phyloP scores from a whole-genome alignment of 2,797 vertebrate genomes.

The Crenichthys baileyi region DNA sequence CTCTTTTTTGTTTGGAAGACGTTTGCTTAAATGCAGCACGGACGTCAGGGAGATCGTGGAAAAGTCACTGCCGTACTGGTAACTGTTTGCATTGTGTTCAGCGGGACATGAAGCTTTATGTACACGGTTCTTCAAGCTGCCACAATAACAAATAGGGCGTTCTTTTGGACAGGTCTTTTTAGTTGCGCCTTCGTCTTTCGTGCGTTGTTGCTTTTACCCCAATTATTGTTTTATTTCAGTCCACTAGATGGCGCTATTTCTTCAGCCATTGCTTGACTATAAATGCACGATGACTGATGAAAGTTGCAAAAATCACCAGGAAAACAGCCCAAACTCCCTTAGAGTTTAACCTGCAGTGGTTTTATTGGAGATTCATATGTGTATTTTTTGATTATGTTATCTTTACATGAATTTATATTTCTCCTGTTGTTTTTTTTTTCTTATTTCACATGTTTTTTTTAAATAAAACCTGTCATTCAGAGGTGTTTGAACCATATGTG shows the following conservation, averaged over 20 bases:
- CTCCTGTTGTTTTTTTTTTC: background rate
- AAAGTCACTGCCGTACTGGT: slow-evolving; percentile 41
- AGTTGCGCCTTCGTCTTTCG: too few relatives aligned
- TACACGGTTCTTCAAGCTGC: background rate
- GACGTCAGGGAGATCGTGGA: background rate
- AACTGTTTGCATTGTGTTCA: slow-evolving; percentile 9
- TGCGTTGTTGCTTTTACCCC: background rate
- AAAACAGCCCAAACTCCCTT: background rate
- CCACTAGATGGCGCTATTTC: slow-evolving; percentile 53
- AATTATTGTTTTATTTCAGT: background rate
- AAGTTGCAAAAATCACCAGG: background rate
- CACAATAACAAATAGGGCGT: background rate
- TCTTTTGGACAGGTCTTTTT: background rate
- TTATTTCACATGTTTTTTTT: too few relatives aligned
- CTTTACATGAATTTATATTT: background rate
- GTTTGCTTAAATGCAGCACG: background rate
- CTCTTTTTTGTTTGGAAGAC: slow-evolving; percentile 15
- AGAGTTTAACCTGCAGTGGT: background rate
- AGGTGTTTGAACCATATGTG: background rate
- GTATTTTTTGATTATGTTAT: background rate
- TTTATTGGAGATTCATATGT: background rate
- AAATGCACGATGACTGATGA: background rate
- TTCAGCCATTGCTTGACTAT: background rate
- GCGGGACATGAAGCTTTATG: background rate
- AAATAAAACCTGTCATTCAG: background rate